phyloP scores from a whole-genome alignment of 1,140 invertebrate species.

The Cephus cinctus region DNA sequence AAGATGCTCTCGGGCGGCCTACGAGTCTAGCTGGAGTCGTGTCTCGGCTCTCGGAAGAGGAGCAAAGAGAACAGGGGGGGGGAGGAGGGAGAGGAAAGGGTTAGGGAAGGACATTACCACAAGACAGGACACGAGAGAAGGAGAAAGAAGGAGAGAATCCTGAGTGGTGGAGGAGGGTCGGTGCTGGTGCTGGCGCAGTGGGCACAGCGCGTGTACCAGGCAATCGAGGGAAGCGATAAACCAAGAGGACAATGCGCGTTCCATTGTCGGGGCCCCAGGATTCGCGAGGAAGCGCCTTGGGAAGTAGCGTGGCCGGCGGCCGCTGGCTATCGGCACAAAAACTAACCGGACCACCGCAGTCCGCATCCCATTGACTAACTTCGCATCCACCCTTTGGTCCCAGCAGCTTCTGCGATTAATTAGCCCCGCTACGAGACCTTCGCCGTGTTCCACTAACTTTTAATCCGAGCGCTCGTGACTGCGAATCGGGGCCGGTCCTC shows the following conservation, averaged over 20 bases:
- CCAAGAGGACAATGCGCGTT: conserved; percentile 47
- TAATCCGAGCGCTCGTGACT: conserved; percentile 43
- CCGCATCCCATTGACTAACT: conserved; percentile 38
- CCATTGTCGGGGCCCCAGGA: conserved; percentile 36
- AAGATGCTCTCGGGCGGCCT: no score
- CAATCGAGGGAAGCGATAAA: conserved; percentile 49
- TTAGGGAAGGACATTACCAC: no score
- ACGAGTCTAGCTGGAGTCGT: no score
- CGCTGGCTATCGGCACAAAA: conserved; percentile 36
- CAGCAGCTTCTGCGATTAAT: conserved; percentile 47
- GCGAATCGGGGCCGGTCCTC: conserved; percentile 8
- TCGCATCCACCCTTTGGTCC: conserved; percentile 25
- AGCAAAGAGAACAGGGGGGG: no score
- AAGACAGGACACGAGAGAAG: conserved; percentile 8
- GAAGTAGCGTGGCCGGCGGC: not conserved
- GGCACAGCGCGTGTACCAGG: conserved; percentile 46
- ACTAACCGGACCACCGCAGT: conserved; percentile 35
- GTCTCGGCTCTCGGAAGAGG: no score
- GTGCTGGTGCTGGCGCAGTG: no score
- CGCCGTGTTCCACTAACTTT: conserved; percentile 43
- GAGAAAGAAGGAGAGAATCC: conserved; percentile 9
- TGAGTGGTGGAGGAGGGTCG: not conserved
- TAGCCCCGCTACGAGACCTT: conserved; percentile 37
- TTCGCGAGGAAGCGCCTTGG: not conserved
- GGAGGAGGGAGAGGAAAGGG: conserved; percentile 1